Evolutionary conservation across 1,140 invertebrate species (phyloP), one percentile per base, ranked within the genome.

Genomic region (Eumaeus atala): DNA sequence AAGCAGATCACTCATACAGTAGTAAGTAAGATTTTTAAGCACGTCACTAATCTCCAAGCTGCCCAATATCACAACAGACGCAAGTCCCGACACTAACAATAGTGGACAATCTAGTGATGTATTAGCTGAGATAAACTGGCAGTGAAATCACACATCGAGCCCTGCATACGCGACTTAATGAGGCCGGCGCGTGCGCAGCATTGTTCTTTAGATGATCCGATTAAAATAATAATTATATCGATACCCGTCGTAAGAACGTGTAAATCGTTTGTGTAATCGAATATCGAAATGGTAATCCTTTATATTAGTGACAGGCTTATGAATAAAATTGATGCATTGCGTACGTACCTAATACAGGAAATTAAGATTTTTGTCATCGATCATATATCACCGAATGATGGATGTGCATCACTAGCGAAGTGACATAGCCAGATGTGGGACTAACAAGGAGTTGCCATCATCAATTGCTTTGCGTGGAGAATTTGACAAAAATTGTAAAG

Each of bases 101-200:
- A 62, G 59, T 61, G 61, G 61, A 65, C 62, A 68, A 67, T 58
- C 58, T 62, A 62, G 67, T 71, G 68, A 71, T 71, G 68, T 63
- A 71, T 71, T 64, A 63, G 65, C 64, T 48, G 47, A 68, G 68
- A 68, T 71, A 65, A 64, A 59, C 57, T 62, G 57, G 63, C 56
- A 58, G 63, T 64, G 69, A 71, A 71, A 71, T 71, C 68, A 71
- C 59, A 71, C 58, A 66, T 67, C 56, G 56, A 52, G 58, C 56
- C 54, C 55, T 51, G 17, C 36, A 28, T 54, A 54, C 56, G 50
- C 50, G 38, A 55, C 48, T 40, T 60, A 65, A 65, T 59, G 60
- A 62, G 63, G 59, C 60, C 61, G 60, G 47, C 54, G 47, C 49
- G 59, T 63, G 59, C 58, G 34, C 60, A 38, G 58, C 57, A 71